Percentiles rank a stretch among this genome's conserved stretches.
Evolutionary conservation across 1,140 invertebrate species (phyloP).

Genomic region (Philopotamus ludificatus): DNA sequence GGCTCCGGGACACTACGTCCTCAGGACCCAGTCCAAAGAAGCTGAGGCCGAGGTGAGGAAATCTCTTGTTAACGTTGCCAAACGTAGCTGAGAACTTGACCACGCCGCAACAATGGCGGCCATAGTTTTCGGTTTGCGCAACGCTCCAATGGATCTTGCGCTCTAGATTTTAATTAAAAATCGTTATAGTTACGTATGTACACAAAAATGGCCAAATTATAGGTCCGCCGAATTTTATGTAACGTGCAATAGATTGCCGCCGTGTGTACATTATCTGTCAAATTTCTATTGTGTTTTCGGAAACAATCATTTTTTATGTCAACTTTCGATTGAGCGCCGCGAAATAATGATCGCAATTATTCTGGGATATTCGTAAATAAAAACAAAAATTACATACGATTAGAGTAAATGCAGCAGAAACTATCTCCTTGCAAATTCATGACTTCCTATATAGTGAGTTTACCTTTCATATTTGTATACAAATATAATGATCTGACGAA

Average conservation of each 20-base stretch:
- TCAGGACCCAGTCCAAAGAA: constrained; percentile 31
- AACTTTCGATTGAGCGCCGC: no score
- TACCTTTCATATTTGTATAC: background rate
- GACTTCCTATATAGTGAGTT: background rate
- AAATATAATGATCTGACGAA: background rate
- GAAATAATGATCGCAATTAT: no score
- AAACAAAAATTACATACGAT: background rate
- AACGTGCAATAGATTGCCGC: no score
- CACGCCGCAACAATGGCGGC: background rate
- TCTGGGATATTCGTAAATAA: no score
- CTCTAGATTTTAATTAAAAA: no score
- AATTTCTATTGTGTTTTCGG: no score
- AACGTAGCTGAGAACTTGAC: constrained; percentile 6
- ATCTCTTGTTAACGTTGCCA: background rate
- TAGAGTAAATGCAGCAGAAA: background rate
- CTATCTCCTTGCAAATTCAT: background rate
- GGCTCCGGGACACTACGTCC: constrained; percentile 34
- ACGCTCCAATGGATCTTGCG: no score
- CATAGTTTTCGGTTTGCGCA: background rate
- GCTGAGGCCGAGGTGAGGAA: constrained; percentile 27
- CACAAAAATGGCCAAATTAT: no score
- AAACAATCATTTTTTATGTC: no score
- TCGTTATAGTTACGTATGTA: no score
- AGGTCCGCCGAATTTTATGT: no score
- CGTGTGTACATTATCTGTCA: no score